Conservation (phyloP, 2,113 vertebrate genomes). For the Anoura caudifer region DNA sequence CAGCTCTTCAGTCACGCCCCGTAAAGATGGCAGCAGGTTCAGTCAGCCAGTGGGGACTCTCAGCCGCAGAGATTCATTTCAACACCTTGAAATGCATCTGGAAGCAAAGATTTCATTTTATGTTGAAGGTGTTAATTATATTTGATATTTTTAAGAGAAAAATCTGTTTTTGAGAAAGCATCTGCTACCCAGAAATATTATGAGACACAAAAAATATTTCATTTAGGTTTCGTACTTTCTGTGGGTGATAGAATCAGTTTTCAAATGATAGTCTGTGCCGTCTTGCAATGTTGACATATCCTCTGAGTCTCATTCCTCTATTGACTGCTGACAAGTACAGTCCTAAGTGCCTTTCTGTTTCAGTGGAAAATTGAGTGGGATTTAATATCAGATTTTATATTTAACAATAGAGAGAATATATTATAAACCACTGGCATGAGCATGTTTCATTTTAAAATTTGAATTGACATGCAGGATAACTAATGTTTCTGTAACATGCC, state of each 20-base stretch:
- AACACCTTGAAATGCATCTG: constrained; percentile 76
- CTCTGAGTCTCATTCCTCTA: not conserved
- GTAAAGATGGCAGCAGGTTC: not conserved
- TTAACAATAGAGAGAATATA: constrained; percentile 11
- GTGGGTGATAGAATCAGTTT: constrained; percentile 42
- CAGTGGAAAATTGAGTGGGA: not conserved
- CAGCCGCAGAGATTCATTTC: constrained; percentile 48
- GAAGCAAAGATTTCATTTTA: constrained; percentile 70
- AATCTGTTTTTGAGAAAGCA: constrained; percentile 75
- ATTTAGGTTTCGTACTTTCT: constrained; percentile 42
- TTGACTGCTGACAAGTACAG: not conserved
- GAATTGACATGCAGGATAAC: not conserved
- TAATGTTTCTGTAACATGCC: not conserved
- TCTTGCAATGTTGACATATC: constrained; percentile 14
- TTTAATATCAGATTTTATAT: constrained; percentile 4
- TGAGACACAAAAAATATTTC: constrained; percentile 60
- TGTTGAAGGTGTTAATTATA: constrained; percentile 74
- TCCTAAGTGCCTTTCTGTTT: constrained; percentile 18
- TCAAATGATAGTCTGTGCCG: not conserved
- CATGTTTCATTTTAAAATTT: constrained; percentile 24
- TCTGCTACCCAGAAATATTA: constrained; percentile 73
- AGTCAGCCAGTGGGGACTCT: not conserved
- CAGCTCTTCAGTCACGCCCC: not conserved
- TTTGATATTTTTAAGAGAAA: constrained; percentile 76
- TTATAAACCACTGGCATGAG: not conserved